Conservation (phyloP, 2,888 invertebrate genomes). For the Dryococelus australis region DNA sequence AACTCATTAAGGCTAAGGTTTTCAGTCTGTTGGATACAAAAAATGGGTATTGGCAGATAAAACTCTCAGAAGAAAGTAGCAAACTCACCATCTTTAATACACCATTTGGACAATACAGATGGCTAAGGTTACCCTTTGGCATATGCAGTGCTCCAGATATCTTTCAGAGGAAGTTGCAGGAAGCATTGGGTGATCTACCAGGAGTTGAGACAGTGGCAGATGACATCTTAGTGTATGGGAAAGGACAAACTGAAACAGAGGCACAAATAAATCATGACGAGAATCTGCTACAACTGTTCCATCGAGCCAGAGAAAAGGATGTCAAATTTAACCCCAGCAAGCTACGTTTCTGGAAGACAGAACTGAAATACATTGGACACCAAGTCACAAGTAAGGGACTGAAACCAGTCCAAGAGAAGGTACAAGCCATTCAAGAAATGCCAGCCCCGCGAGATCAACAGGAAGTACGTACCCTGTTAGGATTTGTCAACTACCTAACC, state of each 20-base stretch:
- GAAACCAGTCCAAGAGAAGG: not conserved
- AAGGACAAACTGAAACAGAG: not conserved
- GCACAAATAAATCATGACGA: not conserved
- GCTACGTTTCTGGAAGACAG: not conserved
- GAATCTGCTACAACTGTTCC: not conserved
- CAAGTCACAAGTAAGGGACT: not conserved
- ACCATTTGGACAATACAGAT: not conserved
- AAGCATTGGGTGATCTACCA: not conserved
- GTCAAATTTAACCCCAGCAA: not conserved
- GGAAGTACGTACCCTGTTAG: not conserved
- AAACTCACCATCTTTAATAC: not conserved
- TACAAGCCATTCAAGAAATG: constrained; percentile 4
- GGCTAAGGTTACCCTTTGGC: not conserved
- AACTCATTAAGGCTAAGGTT: not conserved
- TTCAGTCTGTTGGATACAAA: not conserved
- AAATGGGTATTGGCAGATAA: not conserved
- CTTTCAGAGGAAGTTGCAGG: not conserved
- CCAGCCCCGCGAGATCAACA: not conserved
- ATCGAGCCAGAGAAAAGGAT: not conserved
- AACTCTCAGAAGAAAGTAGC: not conserved
- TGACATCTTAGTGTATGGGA: not conserved
- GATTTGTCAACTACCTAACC: not conserved
- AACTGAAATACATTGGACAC: not conserved
- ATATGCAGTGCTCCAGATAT: not conserved
- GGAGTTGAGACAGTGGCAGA: constrained; percentile 12